phyloP scores from a whole-genome alignment of 2,113 vertebrate species.

The Pogonocichla stellata region DNA sequence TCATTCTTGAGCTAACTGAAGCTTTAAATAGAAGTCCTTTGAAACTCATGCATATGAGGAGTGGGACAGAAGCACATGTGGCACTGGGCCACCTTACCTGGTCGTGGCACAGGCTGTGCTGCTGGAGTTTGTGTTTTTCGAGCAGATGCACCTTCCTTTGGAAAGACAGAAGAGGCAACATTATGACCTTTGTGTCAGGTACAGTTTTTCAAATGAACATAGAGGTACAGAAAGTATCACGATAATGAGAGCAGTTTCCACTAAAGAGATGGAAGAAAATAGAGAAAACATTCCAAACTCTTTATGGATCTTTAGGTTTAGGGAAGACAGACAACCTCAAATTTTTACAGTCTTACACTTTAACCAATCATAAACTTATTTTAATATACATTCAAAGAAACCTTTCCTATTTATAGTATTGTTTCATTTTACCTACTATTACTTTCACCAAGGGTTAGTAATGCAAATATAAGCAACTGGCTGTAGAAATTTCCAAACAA shows the following conservation, averaged over 20 bases:
- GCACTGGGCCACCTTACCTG: constrained; percentile 76
- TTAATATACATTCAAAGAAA: neutral
- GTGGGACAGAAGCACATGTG: neutral
- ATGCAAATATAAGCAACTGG: fast-evolving
- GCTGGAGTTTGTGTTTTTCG: constrained; percentile 94
- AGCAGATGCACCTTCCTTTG: constrained; percentile 95
- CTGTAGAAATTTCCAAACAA: neutral
- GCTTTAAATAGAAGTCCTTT: neutral
- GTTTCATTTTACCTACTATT: neutral
- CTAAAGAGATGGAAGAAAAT: neutral
- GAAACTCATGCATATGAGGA: neutral
- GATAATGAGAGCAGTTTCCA: neutral
- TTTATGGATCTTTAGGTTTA: neutral
- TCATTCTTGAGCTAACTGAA: neutral
- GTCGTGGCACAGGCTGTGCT: constrained; percentile 92
- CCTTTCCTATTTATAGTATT: neutral
- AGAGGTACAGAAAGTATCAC: neutral
- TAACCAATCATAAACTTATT: neutral
- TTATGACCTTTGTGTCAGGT: neutral
- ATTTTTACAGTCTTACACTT: neutral
- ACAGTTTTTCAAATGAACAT: neutral
- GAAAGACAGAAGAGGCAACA: constrained; percentile 12
- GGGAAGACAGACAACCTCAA: neutral
- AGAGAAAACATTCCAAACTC: neutral
- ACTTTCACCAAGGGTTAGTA: neutral